Base-by-base conservation (phyloP, 2,797 vertebrate species). In the Clarias platycephalus region DNA sequence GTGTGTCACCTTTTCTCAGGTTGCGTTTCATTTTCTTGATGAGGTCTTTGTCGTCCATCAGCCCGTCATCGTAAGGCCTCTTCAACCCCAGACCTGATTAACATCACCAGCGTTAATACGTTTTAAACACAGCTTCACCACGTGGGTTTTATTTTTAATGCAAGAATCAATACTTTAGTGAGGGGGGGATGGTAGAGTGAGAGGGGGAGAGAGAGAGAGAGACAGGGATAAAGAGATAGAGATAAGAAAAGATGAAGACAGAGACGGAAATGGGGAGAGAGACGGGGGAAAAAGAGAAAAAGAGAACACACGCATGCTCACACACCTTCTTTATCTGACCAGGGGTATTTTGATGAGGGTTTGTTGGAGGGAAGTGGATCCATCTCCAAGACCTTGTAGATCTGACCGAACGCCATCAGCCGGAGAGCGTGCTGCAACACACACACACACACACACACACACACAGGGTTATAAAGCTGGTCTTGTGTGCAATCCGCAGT, bases 1-100 rank as follows among this genome's bases (percentile, higher is more conserved):
- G 44, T 40, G 82, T 53, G 37, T 85, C 34, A 98, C 98, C 97
- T 97, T 98, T 98, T 89, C 97, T 96, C 89, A 99, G 93, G 89
- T 99, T 99, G 90, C 97, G 96, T 92, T 98, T 99, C 97, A 99
- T 99, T 92, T 98, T 99, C 92, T 99, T 99, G 92, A 97, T 99
- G 90, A 98, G 96, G 90, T 99, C 98, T 92, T 98, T 99, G 93
- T 99, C 97, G 34, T 99, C 98, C 90, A 96, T 95, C 0, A 95
- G 88, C 84, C 96, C 95, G 53, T 99, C 98, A 90, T 99, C 98
- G 83, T 98, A 99, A 0, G 98, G 97, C 91, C 98, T 97, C 93
- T 99, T 99, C 68, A 99, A 90, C 90, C 96, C 96, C 85, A 95
- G 95, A 62, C 94, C 95, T 95, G 90, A 90, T 82, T 63, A 77